These are phyloP conservation scores for Macrosteles quadrilineatus DNA, from an alignment of 1,140 invertebrate genomes.

Conservation along the genomic window DNA sequence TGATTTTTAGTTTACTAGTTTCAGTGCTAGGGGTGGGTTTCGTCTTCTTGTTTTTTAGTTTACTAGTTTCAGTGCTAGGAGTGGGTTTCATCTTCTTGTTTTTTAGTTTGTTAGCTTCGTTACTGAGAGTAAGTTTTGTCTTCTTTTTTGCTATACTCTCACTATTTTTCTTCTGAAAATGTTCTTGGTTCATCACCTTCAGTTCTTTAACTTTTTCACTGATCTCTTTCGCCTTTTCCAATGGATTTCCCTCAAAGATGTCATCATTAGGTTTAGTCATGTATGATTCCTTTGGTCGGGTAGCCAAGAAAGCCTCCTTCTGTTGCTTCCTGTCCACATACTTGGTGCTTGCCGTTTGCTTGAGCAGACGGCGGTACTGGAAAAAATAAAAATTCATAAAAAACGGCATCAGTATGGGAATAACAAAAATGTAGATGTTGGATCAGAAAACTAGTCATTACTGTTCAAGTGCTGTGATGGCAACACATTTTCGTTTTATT, in stretches of 20 bases:
- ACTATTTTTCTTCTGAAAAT: not conserved
- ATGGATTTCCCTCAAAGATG: constrained; percentile 59
- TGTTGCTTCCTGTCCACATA: constrained; percentile 77
- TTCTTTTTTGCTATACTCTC: not conserved
- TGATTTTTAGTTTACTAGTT: too few species aligned
- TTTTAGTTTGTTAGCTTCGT: too few species aligned
- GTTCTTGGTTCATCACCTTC: not conserved
- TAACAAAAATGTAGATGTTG: constrained; percentile 30
- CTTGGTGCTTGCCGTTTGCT: constrained; percentile 69
- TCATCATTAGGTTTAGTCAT: constrained; percentile 63
- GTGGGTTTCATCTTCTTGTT: too few species aligned
- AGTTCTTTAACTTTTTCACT: constrained; percentile 26
- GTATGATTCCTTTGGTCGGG: constrained; percentile 70
- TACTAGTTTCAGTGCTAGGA: too few species aligned
- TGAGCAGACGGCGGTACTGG: constrained; percentile 67
- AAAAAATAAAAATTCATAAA: constrained; percentile 41
- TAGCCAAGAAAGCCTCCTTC: constrained; percentile 70
- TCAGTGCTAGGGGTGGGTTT: too few species aligned
- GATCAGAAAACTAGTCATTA: too few species aligned
- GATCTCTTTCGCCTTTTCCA: constrained; percentile 42
- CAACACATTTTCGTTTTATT: too few species aligned
- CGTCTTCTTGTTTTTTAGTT: too few species aligned
- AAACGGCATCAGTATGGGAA: too few species aligned
- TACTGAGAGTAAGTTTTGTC: not conserved
- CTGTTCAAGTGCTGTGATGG: constrained; percentile 17